Evolutionary conservation across 1,140 invertebrate species (phyloP).

Genomic region (Zaprionus lachaisei): DNA sequence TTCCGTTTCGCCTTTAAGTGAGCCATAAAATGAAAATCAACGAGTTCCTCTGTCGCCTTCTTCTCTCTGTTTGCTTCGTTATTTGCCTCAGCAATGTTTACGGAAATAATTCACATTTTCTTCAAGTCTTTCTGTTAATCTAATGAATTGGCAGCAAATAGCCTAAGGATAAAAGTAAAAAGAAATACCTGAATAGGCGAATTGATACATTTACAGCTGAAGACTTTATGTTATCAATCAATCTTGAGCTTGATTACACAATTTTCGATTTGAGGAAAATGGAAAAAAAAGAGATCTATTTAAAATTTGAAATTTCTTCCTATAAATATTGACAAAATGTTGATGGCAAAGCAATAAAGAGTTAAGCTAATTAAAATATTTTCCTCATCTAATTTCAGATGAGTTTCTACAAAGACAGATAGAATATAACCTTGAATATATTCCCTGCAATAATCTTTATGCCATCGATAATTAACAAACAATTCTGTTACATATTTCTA

Average conservation of each 20-base stretch:
- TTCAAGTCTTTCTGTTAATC: slow-evolving; percentile 11
- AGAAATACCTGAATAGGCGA: slow-evolving; percentile 1
- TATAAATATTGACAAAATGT: too few relatives aligned
- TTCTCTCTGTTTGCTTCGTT: slow-evolving; percentile 41
- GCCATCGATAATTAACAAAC: not conserved
- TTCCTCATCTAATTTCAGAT: too few relatives aligned
- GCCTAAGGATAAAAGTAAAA: not conserved
- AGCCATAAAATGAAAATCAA: slow-evolving; percentile 66
- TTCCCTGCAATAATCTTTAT: too few relatives aligned
- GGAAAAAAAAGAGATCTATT: not conserved
- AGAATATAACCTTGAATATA: too few relatives aligned
- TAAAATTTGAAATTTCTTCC: too few relatives aligned
- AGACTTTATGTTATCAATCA: not conserved
- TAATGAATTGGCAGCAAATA: slow-evolving; percentile 58
- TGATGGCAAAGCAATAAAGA: too few relatives aligned
- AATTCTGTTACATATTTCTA: not conserved
- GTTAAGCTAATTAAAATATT: too few relatives aligned
- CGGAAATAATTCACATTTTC: slow-evolving; percentile 67
- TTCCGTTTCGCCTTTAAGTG: slow-evolving; percentile 63
- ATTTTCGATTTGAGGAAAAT: not conserved
- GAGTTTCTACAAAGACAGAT: too few relatives aligned
- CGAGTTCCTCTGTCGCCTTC: slow-evolving; percentile 43
- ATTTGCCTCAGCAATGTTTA: slow-evolving; percentile 62
- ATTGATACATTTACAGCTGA: not conserved
- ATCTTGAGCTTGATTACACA: not conserved